Base-by-base conservation (phyloP, 2,797 vertebrate species). In the Linurgus olivaceus region DNA sequence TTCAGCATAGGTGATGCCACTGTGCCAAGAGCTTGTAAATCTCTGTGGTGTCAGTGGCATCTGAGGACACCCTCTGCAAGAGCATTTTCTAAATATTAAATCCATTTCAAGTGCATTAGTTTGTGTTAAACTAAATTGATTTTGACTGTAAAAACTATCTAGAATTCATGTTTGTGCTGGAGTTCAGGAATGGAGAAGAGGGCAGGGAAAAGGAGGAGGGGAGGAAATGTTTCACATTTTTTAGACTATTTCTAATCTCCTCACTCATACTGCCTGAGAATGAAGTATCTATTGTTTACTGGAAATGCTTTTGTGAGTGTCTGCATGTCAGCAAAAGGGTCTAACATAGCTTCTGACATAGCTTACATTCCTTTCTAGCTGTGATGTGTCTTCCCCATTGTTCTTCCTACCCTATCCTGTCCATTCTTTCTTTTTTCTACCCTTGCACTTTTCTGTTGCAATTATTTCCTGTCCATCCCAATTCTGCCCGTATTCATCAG, bases 211-310 rank as follows among this genome's bases (percentile, higher is more conserved):
- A 89, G 59, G 48, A 95, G 86, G 50, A 92, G n/a, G 37, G 52
- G 37, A 85, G 84, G 81, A 94, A 96, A 96, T 94, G 75, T 95
- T 95, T 93, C 88, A 75, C 91, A 95, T 95, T 94, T 96, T 97
- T 92, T 65, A 67, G 63, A 26, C 74, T 92, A n/a, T 87, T 94
- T 78, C 84, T 96, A 95, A 91, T 87, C 93, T 95, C 82, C 29
- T 93, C 50, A 66, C 71, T 87, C 33, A 21, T 67, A 48, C 2
- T 33, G 93, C 90, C 67, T 2, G 48, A 73, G 90, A 94, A 75
- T 80, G 70, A 54, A 81, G 62, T 90, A 91, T 90, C 91, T 90
- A 35, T 94, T 95, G 83, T 96, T 95, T 93, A 84, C 74, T 95
- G 67, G 51, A 92, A 95, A 65, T 83, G 94, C 70, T 93, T 92